phyloP scores from a whole-genome alignment of 2,113 vertebrate species.

The Onychostruthus taczanowskii region DNA sequence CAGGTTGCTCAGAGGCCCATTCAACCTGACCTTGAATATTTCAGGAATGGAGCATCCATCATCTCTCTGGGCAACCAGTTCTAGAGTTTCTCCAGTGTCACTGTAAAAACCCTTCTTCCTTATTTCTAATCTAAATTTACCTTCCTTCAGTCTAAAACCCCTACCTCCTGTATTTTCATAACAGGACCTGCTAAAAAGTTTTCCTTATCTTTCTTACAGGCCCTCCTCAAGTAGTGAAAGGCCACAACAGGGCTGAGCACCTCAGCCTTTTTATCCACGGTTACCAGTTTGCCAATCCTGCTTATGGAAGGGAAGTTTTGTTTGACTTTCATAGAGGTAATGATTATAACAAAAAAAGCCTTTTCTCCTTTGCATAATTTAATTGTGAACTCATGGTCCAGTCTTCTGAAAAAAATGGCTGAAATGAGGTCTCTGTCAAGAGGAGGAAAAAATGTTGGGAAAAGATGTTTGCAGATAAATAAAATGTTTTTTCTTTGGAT shows the following conservation, averaged over 20 bases:
- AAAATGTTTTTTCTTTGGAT: background rate
- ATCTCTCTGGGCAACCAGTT: background rate
- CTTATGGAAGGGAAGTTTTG: background rate
- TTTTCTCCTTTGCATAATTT: background rate
- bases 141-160: background rate
- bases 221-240: background rate
- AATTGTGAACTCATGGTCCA: background rate
- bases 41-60: background rate
- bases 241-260: background rate
- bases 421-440: background rate
- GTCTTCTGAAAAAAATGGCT: background rate
- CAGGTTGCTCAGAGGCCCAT: fast-evolving
- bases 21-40: background rate
- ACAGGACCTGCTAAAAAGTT: background rate
- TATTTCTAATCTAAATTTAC: background rate
- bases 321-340: background rate
- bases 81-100: background rate
- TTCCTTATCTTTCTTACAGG: background rate
- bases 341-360: background rate
- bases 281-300: background rate
- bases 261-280: background rate
- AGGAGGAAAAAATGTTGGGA: background rate
- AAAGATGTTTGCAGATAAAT: background rate
- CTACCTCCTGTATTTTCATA: background rate
- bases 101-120: background rate